These are phyloP conservation scores for Hymenochirus boettgeri DNA, from an alignment of 2,113 vertebrate genomes.

Conservation along the genomic window DNA sequence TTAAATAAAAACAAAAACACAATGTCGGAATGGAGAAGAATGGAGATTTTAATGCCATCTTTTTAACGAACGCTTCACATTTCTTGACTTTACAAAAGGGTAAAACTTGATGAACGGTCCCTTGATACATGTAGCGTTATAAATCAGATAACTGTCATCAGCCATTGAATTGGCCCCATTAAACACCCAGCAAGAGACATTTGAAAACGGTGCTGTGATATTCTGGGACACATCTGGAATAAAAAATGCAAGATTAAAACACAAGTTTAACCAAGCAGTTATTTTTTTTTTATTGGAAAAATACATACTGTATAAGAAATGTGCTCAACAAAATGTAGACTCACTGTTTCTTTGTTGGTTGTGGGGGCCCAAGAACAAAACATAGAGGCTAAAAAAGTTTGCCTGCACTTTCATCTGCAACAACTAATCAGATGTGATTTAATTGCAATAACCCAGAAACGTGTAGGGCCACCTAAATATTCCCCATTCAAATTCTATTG, in stretches of 20 bases:
- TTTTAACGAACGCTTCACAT: slow-evolving; percentile 5
- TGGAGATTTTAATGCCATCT: slow-evolving; percentile 1
- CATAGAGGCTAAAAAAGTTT: too few species aligned
- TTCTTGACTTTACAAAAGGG: slow-evolving; percentile 2
- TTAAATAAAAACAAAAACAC: slow-evolving; percentile 24
- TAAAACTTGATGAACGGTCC: slow-evolving; percentile 25
- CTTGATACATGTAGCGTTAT: slow-evolving; percentile 8
- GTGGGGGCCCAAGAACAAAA: too few species aligned
- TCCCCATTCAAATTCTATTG: too few species aligned
- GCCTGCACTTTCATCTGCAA: too few species aligned
- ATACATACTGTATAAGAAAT: too few species aligned
- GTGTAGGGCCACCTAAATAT: too few species aligned
- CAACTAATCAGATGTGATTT: too few species aligned
- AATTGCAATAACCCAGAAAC: too few species aligned
- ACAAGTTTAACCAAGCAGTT: background rate
- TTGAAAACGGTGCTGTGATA: background rate
- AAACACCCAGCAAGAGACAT: background rate
- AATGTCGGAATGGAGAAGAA: slow-evolving; percentile 4
- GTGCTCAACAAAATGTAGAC: too few species aligned
- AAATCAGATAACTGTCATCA: slow-evolving; percentile 14
- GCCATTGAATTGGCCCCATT: slow-evolving; percentile 9
- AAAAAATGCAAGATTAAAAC: background rate
- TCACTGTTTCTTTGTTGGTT: too few species aligned
- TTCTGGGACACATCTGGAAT: background rate
- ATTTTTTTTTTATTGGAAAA: background rate